Evolutionary conservation across 2,888 invertebrate genomes (phyloP).

Genomic region (Monoplex corrugatus): DNA sequence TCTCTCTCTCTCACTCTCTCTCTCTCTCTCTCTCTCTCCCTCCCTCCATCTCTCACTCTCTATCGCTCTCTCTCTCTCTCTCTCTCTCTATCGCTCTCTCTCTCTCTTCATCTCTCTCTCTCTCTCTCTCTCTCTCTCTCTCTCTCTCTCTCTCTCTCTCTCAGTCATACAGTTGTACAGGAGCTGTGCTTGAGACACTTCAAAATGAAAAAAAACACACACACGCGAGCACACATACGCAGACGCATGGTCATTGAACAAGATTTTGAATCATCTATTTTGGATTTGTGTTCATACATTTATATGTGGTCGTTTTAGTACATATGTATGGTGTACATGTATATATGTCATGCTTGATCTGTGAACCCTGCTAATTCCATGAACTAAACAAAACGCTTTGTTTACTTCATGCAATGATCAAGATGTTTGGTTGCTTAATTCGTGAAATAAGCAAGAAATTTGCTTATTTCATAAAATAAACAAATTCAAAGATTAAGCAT

Average conservation of each 20-base stretch:
- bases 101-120: neutral
- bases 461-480: neutral
- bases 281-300: too few relatives aligned
- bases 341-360: too few relatives aligned
- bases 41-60: neutral
- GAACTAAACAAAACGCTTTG: too few relatives aligned
- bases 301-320: too few relatives aligned
- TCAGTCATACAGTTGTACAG: neutral
- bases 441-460: neutral
- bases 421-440: too few relatives aligned
- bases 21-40: neutral
- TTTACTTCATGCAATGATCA: too few relatives aligned
- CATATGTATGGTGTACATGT: too few relatives aligned
- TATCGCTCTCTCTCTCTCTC: neutral
- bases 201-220: neutral
- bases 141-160: constrained; percentile 19
- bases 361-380: too few relatives aligned
- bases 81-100: neutral
- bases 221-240: neutral
- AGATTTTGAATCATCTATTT: neutral
- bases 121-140: constrained; percentile 2
- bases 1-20: neutral
- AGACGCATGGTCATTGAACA: neutral
- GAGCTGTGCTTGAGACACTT: too few relatives aligned
- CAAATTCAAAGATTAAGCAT: neutral